These are phyloP conservation scores for Trichogramma dendrolimi DNA, from an alignment of 2,888 invertebrate species.

Conservation along the genomic window DNA sequence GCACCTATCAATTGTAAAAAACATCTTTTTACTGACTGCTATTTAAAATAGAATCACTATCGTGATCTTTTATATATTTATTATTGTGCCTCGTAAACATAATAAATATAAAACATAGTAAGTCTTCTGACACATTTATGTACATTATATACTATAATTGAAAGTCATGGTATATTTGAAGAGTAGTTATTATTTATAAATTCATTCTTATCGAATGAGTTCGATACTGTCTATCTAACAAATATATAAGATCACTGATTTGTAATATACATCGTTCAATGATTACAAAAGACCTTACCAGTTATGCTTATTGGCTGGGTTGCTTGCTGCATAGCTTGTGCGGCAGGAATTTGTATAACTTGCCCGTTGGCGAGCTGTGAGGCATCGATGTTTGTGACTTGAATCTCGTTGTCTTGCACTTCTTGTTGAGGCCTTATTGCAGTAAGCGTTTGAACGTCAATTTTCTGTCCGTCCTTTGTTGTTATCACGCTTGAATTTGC, in stretches of 20 bases:
- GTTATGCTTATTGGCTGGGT: slow-evolving; percentile 69
- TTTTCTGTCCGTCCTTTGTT: slow-evolving; percentile 50
- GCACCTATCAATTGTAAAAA: slow-evolving; percentile 52
- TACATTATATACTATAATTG: no score
- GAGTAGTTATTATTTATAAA: no score
- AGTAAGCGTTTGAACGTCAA: slow-evolving; percentile 46
- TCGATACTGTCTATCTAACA: no score
- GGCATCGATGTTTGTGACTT: slow-evolving; percentile 48
- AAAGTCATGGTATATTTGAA: no score
- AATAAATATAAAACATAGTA: slow-evolving; percentile 1
- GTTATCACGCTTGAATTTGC: slow-evolving; percentile 43
- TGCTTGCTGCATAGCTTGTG: slow-evolving; percentile 39
- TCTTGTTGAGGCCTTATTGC: slow-evolving; percentile 40
- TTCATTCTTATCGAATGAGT: no score
- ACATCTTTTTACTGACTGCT: slow-evolving; percentile 21
- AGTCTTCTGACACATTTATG: neutral
- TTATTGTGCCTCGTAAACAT: slow-evolving; percentile 7
- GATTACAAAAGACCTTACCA: slow-evolving; percentile 30
- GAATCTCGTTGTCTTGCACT: slow-evolving; percentile 42
- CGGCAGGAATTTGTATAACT: slow-evolving; percentile 49
- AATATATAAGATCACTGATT: neutral
- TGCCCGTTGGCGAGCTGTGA: slow-evolving; percentile 47
- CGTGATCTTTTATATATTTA: slow-evolving; percentile 2
- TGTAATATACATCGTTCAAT: slow-evolving; percentile 3
- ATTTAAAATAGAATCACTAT: slow-evolving; percentile 19